Conservation (phyloP, 2,888 invertebrate genomes). For the Trilocha varians region DNA sequence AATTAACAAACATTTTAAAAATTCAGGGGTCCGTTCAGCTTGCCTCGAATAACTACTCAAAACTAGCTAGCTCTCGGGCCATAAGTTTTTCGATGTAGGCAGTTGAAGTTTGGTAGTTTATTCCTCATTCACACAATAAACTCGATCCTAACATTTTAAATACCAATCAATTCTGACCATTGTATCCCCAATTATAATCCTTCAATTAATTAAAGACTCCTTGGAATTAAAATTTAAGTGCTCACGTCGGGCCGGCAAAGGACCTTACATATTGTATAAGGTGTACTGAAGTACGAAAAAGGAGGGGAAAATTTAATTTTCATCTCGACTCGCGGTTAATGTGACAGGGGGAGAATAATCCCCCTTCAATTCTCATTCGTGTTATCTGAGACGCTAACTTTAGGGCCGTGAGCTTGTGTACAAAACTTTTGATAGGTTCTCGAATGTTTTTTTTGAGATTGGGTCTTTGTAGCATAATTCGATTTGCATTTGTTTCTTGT, state of each 20-base stretch:
- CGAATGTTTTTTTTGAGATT: background rate
- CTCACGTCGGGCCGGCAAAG: slow-evolving; percentile 18
- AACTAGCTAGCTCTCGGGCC: no score
- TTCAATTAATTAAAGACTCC: background rate
- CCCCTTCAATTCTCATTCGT: slow-evolving; percentile 11
- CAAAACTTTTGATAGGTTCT: slow-evolving; percentile 4
- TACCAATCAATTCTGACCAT: no score
- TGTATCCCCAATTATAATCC: background rate
- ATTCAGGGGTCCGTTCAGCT: no score
- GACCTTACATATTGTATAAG: slow-evolving; percentile 22
- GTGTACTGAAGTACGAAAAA: slow-evolving; percentile 16
- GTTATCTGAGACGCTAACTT: slow-evolving; percentile 14
- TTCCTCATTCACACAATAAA: no score
- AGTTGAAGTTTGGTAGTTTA: no score
- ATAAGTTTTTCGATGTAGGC: no score
- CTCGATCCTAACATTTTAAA: no score
- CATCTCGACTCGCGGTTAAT: slow-evolving; percentile 23
- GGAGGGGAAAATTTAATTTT: slow-evolving; percentile 30
- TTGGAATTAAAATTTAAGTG: slow-evolving; percentile 17
- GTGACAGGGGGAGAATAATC: slow-evolving; percentile 29
- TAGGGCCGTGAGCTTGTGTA: slow-evolving; percentile 6
- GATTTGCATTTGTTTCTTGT: slow-evolving; percentile 1
- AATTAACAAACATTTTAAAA: no score
- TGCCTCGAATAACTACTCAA: no score
- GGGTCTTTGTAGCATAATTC: slow-evolving; percentile 4